Evolutionary conservation across 2,888 invertebrate genomes (phyloP).

Genomic region (Meteorus colon): DNA sequence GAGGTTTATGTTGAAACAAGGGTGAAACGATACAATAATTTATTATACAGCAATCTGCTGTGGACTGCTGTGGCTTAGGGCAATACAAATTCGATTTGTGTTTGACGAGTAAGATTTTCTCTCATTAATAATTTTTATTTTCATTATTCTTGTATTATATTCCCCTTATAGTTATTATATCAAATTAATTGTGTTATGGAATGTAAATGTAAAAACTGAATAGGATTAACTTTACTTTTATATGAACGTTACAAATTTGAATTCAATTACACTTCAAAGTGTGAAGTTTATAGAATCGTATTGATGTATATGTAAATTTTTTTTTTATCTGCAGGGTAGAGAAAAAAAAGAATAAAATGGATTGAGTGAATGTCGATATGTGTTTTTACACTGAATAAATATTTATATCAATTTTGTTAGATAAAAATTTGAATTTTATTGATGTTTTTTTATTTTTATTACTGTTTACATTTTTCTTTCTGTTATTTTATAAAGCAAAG

Average conservation of each 20-base stretch:
- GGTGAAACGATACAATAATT: not conserved
- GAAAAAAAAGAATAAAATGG: no score
- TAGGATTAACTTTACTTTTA: not conserved
- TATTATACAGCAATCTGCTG: not conserved
- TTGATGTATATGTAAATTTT: no score
- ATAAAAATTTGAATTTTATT: not conserved
- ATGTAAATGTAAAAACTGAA: not conserved
- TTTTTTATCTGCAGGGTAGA: no score
- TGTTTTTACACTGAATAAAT: not conserved
- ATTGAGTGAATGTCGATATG: not conserved
- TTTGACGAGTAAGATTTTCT: not conserved
- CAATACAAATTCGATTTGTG: not conserved
- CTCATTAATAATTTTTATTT: constrained; percentile 1
- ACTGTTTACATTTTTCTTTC: not conserved
- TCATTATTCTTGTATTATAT: no score
- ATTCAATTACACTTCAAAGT: not conserved
- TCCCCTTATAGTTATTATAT: not conserved
- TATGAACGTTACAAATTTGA: not conserved
- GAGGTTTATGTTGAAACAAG: not conserved
- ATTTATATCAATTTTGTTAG: not conserved
- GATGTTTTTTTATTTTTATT: not conserved
- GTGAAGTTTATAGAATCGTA: no score
- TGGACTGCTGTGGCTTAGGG: not conserved
- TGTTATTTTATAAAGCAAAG: not conserved
- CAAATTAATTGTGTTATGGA: not conserved